These are phyloP conservation scores for Calycopis cecrops DNA, from an alignment of 1,140 invertebrate genomes.

Conservation along the genomic window DNA sequence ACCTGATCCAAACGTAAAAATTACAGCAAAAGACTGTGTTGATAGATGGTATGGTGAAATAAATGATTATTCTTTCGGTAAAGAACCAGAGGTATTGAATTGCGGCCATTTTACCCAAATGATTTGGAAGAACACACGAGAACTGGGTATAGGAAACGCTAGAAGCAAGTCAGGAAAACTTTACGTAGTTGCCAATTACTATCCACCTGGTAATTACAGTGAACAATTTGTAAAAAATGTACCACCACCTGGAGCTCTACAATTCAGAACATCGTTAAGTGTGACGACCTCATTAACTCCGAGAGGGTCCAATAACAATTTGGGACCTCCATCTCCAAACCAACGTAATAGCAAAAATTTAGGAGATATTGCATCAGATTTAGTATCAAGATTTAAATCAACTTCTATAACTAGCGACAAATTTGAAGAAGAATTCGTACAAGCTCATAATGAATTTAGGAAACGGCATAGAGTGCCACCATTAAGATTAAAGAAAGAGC, in stretches of 20 bases:
- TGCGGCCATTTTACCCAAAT: conserved; percentile 85
- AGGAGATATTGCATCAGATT: conserved; percentile 45
- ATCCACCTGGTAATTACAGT: too few species aligned
- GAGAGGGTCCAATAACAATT: conserved; percentile 40
- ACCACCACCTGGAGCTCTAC: conserved; percentile 65
- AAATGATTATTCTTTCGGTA: conserved; percentile 77
- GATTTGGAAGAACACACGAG: conserved; percentile 83
- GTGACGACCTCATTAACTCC: conserved; percentile 24
- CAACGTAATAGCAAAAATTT: conserved; percentile 58
- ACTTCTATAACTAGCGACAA: conserved; percentile 50
- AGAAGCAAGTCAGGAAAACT: conserved; percentile 76
- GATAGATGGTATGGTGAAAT: conserved; percentile 83
- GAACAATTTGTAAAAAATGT: conserved; percentile 52
- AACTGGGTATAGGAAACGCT: conserved; percentile 85
- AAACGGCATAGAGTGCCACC: conserved; percentile 81
- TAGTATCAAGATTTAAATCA: conserved; percentile 54
- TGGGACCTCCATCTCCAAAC: conserved; percentile 38
- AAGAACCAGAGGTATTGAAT: conserved; percentile 77
- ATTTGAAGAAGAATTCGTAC: conserved; percentile 80
- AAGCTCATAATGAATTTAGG: conserved; percentile 86
- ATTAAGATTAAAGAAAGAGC: conserved; percentile 81
- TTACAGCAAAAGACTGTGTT: conserved; percentile 79
- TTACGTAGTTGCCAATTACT: conserved; percentile 80
- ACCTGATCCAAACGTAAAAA: conserved; percentile 79
- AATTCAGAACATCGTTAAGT: conserved; percentile 37